Percentiles rank a stretch among this genome's conserved stretches.
These are phyloP conservation scores for Taxidea taxus DNA, from an alignment of 2,113 vertebrate species.

Conservation along the genomic window DNA sequence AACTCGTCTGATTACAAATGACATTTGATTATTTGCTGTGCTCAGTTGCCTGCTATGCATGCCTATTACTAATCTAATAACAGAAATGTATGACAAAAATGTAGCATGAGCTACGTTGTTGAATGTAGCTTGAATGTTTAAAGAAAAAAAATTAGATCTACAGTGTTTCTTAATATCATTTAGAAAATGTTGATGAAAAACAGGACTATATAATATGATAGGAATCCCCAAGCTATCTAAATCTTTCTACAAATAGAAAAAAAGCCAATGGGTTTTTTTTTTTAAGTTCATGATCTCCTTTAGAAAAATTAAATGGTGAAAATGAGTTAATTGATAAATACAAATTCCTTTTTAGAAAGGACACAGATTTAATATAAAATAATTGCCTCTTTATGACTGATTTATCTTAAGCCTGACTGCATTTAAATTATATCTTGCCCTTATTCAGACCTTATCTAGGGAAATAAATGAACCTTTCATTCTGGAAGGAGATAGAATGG, in stretches of 20 bases:
- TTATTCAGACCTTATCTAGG: constrained; percentile 72
- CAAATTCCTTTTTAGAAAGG: constrained; percentile 62
- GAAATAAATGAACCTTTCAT: constrained; percentile 72
- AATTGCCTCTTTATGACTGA: constrained; percentile 66
- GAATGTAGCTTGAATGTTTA: constrained; percentile 1
- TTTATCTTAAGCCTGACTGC: constrained; percentile 70
- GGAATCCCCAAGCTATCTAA: background rate
- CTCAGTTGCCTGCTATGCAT: background rate
- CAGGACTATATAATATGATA: background rate
- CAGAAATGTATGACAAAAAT: background rate
- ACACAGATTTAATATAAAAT: constrained; percentile 66
- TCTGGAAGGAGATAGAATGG: constrained; percentile 69
- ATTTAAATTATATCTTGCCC: constrained; percentile 65
- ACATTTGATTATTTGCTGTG: background rate
- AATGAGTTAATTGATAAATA: constrained; percentile 72
- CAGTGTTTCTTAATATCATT: constrained; percentile 20
- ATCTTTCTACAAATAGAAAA: constrained; percentile 25
- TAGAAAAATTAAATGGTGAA: constrained; percentile 65
- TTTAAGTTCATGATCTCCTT: constrained; percentile 69
- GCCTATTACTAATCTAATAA: constrained; percentile 34
- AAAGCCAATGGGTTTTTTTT: constrained; percentile 42
- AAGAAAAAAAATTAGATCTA: constrained; percentile 6
- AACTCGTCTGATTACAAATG: background rate
- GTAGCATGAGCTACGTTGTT: background rate
- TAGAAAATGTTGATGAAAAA: constrained; percentile 36